Evolutionary conservation across 2,888 invertebrate species (phyloP), one percentile per base, ranked within the genome.

Genomic region (Hemistola chrysoprasaria): DNA sequence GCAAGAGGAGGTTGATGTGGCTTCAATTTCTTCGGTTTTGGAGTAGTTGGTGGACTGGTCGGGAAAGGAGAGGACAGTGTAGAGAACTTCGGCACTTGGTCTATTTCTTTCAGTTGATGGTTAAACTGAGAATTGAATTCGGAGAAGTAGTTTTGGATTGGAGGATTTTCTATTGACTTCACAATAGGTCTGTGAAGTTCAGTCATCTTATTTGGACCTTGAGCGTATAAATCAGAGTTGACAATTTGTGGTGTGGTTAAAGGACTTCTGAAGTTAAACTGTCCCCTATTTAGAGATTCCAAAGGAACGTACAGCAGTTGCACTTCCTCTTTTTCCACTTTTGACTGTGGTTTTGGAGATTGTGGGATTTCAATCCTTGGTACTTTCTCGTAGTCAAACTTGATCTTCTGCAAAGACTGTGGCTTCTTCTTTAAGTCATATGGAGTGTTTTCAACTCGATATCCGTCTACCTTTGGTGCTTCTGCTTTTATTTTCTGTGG

Each of bases 1-100:
- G 96, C 95, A 28, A 96, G 73, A 0, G 96, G 95, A 1, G 96
- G 96, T 67, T 96, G 96, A 73, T 96, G 95, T 0, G 96, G 94
- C 60, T 93, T 94, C 1, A 92, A 77, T 63, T 92, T 93, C 36
- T 90, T 91, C 0, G 90, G 81, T 53, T 75, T 86, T 0, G 75
- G 72, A 8, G 88, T 90, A 0, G 87, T 83, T 20, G 86, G 78
- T 1, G 81, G 70, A 6, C 79, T 71, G 1, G 87, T 80, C 2
- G 87, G 78, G 45, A 83, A 81, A 0, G 85, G 80, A 1, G 83
- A 65, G 1, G 78, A 59, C 10, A 75, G 49, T 1, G 85, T 82
- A 1, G 88, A 80, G 47, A 77, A 83, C 47, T 81, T 80, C 0
- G 86, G 74, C 8, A 85, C 71, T 53, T 79, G 78, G 33, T 83